A percentile compares a stretch with the other conserved stretches of the same genome.
Conservation (phyloP, 2,113 vertebrate species). For the Charadrius vociferus region DNA sequence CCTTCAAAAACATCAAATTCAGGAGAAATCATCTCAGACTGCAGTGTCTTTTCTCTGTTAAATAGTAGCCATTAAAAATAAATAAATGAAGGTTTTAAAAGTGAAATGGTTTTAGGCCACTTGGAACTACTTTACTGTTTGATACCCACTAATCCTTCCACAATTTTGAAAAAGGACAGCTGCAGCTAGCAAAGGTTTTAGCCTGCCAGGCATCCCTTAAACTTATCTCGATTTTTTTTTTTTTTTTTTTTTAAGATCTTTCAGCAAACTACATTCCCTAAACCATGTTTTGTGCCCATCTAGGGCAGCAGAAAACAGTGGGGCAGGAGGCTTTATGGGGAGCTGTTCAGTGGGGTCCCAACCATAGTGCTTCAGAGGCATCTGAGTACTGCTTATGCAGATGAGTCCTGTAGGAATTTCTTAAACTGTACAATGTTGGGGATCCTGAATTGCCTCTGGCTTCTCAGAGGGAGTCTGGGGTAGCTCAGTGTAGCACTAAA, state of each 20-base stretch:
- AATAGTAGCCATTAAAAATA: not conserved
- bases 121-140: not conserved
- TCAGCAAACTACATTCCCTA: not conserved
- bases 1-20: not conserved
- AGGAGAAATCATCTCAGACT: not conserved
- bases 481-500: not conserved
- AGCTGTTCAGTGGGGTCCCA: not conserved
- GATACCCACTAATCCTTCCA: not conserved
- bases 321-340: too few species aligned
- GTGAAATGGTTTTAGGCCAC: not conserved
- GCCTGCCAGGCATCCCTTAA: not conserved
- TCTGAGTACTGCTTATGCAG: too few species aligned
- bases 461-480: not conserved
- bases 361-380: accelerated
- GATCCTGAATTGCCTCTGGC: not conserved
- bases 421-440: not conserved
- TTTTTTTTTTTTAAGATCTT: not conserved
- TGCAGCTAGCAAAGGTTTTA: not conserved
- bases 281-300: not conserved
- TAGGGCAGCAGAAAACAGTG: not conserved
- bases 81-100: not conserved
- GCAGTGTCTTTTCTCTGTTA: not conserved
- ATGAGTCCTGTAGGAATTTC: not conserved
- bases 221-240: too few species aligned
- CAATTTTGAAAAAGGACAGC: not conserved